These are phyloP conservation scores for Sinocyclocheilus anophthalmus DNA, from an alignment of 2,113 vertebrate species.

Conservation along the genomic window DNA sequence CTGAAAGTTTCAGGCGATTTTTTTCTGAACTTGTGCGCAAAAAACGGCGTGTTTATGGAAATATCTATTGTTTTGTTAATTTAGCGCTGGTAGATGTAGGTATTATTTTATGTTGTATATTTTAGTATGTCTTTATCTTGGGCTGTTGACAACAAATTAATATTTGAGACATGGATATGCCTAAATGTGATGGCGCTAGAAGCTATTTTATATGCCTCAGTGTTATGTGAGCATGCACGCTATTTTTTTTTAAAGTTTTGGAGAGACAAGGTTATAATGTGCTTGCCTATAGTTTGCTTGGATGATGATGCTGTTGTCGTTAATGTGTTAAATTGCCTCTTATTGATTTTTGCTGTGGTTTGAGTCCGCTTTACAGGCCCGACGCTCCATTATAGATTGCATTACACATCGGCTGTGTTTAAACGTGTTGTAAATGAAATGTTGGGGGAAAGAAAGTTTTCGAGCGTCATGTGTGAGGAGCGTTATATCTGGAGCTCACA, in stretches of 20 bases:
- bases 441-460: background rate
- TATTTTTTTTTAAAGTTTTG: slow-evolving; percentile 54
- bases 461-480: background rate
- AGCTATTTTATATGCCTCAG: too few relatives aligned
- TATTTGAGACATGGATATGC: background rate
- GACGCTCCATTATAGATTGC: slow-evolving; percentile 69
- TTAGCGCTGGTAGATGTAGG: background rate
- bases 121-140: background rate
- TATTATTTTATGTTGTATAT: background rate
- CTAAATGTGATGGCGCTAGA: background rate
- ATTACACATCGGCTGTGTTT: slow-evolving; percentile 63
- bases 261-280: slow-evolving; percentile 71
- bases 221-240: background rate
- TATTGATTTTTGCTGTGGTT: slow-evolving; percentile 74
- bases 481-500: background rate
- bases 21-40: background rate
- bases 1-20: background rate
- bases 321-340: slow-evolving; percentile 80
- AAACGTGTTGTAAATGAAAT: slow-evolving; percentile 66
- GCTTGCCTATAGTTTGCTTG: slow-evolving; percentile 65
- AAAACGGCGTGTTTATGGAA: too few relatives aligned
- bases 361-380: slow-evolving; percentile 67
- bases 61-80: too few relatives aligned
- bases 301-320: slow-evolving; percentile 63
- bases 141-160: background rate